Conservation (phyloP, 2,797 vertebrate species). For the Brachyrhaphis roseni region DNA sequence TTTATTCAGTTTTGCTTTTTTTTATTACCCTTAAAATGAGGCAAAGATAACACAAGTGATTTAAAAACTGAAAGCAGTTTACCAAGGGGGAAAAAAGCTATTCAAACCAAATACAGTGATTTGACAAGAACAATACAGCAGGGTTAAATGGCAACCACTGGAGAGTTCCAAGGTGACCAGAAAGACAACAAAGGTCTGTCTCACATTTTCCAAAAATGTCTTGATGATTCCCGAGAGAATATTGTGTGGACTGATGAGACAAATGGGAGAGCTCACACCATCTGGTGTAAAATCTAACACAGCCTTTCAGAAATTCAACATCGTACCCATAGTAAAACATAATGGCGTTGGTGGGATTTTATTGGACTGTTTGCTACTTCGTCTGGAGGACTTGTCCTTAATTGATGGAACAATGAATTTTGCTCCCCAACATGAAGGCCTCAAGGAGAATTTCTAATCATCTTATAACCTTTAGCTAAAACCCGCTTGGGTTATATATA, state of each 20-base stretch:
- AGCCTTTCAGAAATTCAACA: neutral
- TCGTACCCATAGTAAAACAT: neutral
- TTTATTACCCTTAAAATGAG: neutral
- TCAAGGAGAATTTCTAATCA: neutral
- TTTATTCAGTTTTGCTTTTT: neutral
- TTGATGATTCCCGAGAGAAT: neutral
- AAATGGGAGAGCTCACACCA: neutral
- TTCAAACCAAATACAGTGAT: neutral
- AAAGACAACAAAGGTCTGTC: neutral
- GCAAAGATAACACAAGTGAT: neutral
- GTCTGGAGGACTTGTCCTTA: neutral
- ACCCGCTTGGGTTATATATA: neutral
- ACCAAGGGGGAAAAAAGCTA: neutral
- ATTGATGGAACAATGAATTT: neutral
- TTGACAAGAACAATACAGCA: neutral
- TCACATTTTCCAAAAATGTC: neutral
- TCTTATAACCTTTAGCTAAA: neutral
- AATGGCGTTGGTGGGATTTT: neutral
- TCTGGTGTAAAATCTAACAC: neutral
- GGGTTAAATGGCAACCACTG: neutral
- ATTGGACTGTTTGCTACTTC: neutral
- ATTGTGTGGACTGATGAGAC: neutral
- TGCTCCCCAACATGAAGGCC: neutral
- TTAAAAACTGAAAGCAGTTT: neutral
- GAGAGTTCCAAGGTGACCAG: neutral